Evolutionary conservation across 2,888 invertebrate genomes (phyloP), one percentile per base, ranked within the genome.

Genomic region (Yponomeuta evonymella): DNA sequence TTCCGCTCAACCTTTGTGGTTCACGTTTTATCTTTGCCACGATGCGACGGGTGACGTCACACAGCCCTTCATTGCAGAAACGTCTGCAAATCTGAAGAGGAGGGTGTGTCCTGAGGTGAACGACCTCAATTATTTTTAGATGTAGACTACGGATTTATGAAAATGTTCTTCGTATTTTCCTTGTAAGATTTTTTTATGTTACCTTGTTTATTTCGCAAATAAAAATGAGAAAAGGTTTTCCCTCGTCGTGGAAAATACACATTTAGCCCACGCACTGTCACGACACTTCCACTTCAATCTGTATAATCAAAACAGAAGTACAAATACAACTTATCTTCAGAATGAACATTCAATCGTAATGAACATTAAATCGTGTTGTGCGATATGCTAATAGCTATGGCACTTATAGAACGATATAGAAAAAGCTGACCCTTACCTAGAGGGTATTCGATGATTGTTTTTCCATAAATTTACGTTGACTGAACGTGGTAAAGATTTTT

Each of bases 71-170:
- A 68, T 29, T 29, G 29, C 68, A 23, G 68, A 51, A 11, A 4
- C 48, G 67, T 36, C 67, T 67, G 67, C 33, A 43, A 36, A 67
- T 43, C 36, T 68, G 30, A 48, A 68, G 68, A 11, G 12, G 68
- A 51, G 68, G 68, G 68, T 68, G 68, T 68, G 51, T 68, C 10
- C 11, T 30, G 76, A 78, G 85, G 79, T 82, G 74, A 81, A 80
- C 72, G 80, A 78, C 79, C 83, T 74, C 73, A 12, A 12, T 11
- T 48, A 51, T 2, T 3, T 51, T 70, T 71, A 73, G 76, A 58
- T 15, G 43, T 43, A 3, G 51, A 4, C 8, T 58, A 5, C 15
- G 12, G 51, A 15, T 12, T 15, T 58, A 58, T 58, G 51, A 15
- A 58, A 15, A 58, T 6, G 43, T 43, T 43, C 51, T 2, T 58